Percentiles rank a stretch among this genome's conserved stretches.
Evolutionary conservation across 2,888 invertebrate genomes (phyloP).

Genomic region (Leptinotarsa rubiginosa): DNA sequence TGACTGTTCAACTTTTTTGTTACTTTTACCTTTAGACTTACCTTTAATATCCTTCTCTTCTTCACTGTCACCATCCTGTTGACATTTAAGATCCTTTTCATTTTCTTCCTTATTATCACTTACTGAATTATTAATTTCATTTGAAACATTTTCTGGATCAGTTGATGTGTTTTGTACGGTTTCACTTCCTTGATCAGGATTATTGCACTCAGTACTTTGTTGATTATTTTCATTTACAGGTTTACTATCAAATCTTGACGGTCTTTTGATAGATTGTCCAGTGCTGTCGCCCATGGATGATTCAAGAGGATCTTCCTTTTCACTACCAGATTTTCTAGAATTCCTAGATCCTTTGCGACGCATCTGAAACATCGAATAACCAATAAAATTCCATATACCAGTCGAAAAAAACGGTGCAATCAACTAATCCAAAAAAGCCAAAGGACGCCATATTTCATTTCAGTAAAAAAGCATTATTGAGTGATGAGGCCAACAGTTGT

Average conservation of each 20-base stretch:
- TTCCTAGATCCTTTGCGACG: conserved; percentile 81
- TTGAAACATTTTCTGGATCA: conserved; percentile 33
- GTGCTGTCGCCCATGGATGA: conserved; percentile 51
- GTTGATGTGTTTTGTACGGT: not conserved
- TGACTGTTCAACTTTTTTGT: conserved; percentile 62
- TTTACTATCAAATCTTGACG: conserved; percentile 55
- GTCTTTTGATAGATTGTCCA: conserved; percentile 66
- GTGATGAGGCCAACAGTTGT: too few species aligned
- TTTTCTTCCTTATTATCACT: conserved; percentile 4
- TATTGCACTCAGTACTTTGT: conserved; percentile 25
- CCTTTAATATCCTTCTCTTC: conserved; percentile 62
- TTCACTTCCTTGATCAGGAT: conserved; percentile 21
- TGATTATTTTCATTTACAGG: not conserved
- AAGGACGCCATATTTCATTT: not conserved
- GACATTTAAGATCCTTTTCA: not conserved
- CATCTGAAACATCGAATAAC: conserved; percentile 66
- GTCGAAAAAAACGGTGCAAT: too few species aligned
- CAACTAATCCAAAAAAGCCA: not conserved
- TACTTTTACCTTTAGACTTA: conserved; percentile 67
- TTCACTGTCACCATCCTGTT: conserved; percentile 15
- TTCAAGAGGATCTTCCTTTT: conserved; percentile 68
- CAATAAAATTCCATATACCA: not conserved
- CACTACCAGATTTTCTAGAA: conserved; percentile 76
- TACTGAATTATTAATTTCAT: conserved; percentile 38
- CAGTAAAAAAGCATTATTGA: too few species aligned